These are phyloP conservation scores for Drosophila robusta DNA, from an alignment of 2,888 invertebrate genomes.

Conservation along the genomic window DNA sequence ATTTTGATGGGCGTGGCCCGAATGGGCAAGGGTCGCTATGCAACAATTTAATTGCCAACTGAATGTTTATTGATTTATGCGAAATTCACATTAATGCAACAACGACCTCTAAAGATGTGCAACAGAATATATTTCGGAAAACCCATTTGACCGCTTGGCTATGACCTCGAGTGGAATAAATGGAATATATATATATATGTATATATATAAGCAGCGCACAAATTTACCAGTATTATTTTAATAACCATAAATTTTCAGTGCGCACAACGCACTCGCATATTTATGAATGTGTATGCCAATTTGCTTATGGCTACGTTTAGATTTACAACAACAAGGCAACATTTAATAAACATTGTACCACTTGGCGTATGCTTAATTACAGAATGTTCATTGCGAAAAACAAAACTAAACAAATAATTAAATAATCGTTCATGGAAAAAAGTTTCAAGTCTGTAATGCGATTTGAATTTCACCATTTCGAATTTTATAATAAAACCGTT, in stretches of 20 bases:
- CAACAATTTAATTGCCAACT: constrained; percentile 69
- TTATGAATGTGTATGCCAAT: constrained; percentile 36
- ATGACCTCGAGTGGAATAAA: constrained; percentile 20
- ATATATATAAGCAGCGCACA: constrained; percentile 3
- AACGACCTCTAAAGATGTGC: constrained; percentile 35
- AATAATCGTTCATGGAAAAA: too few species aligned
- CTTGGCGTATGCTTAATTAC: constrained; percentile 45
- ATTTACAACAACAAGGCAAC: constrained; percentile 9
- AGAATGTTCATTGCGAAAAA: constrained; percentile 16
- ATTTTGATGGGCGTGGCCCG: constrained; percentile 31
- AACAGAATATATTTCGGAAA: constrained; percentile 5
- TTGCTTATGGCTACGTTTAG: constrained; percentile 28
- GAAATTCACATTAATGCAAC: constrained; percentile 64
- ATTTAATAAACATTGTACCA: constrained; percentile 16
- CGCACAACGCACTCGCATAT: constrained; percentile 7
- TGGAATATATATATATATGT: constrained; percentile 1
- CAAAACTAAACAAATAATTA: too few species aligned
- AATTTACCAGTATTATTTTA: constrained; percentile 38
- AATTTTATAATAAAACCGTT: too few species aligned
- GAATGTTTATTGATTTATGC: constrained; percentile 71
- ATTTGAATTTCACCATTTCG: too few species aligned
- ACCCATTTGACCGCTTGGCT: constrained; percentile 12
- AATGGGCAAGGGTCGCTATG: constrained; percentile 44
- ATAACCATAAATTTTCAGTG: constrained; percentile 31
- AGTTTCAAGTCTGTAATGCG: too few species aligned